Evolutionary conservation across 1,140 invertebrate species (phyloP).

Genomic region (Brachionus sp.): DNA sequence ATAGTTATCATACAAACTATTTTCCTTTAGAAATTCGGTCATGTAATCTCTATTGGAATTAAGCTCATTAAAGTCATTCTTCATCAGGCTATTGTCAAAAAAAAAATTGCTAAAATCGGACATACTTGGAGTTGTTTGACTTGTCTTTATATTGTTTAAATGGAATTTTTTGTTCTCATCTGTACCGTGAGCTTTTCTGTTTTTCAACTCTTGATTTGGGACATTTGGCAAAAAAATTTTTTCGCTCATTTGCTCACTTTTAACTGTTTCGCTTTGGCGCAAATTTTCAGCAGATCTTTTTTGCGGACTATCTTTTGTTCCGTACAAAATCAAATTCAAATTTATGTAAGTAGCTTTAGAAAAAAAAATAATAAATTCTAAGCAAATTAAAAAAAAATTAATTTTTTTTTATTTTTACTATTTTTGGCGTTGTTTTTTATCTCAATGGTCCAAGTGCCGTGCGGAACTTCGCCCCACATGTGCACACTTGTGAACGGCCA

Average conservation of each 20-base stretch:
- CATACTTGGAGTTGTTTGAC: neutral
- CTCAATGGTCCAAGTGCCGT: constrained; percentile 47
- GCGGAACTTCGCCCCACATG: constrained; percentile 55
- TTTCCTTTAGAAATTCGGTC: neutral
- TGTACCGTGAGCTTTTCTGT: neutral
- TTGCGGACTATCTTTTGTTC: constrained; percentile 43
- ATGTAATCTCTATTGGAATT: neutral
- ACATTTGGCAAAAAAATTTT: neutral
- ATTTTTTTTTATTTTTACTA: neutral
- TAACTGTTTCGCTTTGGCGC: neutral
- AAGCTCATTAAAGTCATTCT: neutral
- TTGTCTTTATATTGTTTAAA: neutral
- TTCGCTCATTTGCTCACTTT: neutral
- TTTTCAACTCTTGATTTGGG: neutral
- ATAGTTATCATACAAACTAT: neutral
- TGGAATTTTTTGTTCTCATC: neutral
- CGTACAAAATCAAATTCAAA: constrained; percentile 45
- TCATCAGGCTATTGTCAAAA: neutral
- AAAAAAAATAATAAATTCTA: neutral
- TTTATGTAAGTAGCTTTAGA: constrained; percentile 31
- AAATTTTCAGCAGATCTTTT: neutral
- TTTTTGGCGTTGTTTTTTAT: constrained; percentile 39
- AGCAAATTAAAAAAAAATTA: too few species aligned
- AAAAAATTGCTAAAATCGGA: neutral
- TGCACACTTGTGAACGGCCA: constrained; percentile 84